A percentile compares a stretch with the other conserved stretches of the same genome.
These are phyloP conservation scores for Acromyrmex echinatior DNA, from an alignment of 1,140 invertebrate genomes.

Conservation along the genomic window DNA sequence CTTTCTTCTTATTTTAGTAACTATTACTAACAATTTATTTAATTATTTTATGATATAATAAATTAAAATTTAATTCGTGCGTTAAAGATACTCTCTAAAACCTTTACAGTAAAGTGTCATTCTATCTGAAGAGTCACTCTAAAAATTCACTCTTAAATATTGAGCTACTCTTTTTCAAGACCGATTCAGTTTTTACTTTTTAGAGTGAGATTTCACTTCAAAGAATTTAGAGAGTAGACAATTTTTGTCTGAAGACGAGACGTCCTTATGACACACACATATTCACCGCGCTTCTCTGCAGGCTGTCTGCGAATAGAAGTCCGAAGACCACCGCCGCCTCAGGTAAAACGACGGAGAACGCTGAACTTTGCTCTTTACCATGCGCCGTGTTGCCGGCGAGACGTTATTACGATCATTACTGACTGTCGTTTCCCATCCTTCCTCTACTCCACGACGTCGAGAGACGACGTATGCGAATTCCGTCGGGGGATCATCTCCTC, in stretches of 20 bases:
- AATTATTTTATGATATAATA: background rate
- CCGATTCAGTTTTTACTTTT: no score
- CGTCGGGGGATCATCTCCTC: background rate
- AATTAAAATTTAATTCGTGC: background rate
- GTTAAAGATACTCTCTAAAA: background rate
- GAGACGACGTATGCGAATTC: background rate
- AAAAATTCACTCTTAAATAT: no score
- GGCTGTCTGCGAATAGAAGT: background rate
- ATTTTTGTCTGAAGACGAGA: background rate
- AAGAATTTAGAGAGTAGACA: no score
- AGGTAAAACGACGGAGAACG: constrained; percentile 12
- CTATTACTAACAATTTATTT: background rate
- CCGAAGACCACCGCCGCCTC: background rate
- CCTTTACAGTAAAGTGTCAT: no score
- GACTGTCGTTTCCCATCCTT: constrained; percentile 15
- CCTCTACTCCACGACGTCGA: background rate
- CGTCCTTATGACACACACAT: background rate
- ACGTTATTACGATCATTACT: constrained; percentile 53
- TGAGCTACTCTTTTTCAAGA: no score
- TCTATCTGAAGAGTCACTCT: no score
- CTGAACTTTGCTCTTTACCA: constrained; percentile 60
- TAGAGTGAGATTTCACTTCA: no score
- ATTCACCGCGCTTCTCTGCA: background rate
- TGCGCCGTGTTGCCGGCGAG: constrained; percentile 16
- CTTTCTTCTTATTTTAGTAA: background rate